These are phyloP conservation scores for Cancer borealis DNA, from an alignment of 2,888 invertebrate genomes.

Conservation along the genomic window DNA sequence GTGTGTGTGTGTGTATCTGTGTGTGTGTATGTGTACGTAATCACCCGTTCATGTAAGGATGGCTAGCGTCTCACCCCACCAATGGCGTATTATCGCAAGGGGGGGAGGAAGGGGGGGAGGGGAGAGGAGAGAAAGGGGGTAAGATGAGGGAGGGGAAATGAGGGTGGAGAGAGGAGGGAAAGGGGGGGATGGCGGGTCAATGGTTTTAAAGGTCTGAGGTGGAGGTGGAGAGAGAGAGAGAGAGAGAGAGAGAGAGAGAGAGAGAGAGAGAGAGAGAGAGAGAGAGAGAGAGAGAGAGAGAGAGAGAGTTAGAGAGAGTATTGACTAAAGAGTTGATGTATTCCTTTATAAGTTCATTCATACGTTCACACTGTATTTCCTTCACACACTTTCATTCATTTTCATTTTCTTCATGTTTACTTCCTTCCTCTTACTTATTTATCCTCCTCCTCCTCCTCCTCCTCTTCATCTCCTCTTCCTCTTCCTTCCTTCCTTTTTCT, in stretches of 20 bases:
- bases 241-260: constrained; percentile 6
- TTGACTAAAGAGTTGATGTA: no score
- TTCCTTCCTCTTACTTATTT: no score
- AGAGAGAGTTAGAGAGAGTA: no score
- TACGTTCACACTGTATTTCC: neutral
- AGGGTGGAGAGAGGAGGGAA: constrained; percentile 12
- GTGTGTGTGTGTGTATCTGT: constrained; percentile 4
- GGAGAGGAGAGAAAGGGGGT: no score
- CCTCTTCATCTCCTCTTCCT: no score
- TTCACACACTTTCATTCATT: no score
- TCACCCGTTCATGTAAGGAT: neutral
- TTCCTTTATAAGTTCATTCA: neutral
- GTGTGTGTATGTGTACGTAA: constrained; percentile 3
- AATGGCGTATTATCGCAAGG: neutral
- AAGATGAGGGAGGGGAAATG: neutral
- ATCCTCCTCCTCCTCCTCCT: no score
- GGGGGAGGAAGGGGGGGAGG: neutral
- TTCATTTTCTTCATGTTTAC: no score
- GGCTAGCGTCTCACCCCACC: no score
- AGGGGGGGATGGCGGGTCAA: constrained; percentile 15
- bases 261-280: neutral
- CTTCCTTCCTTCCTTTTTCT: no score
- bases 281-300: no score
- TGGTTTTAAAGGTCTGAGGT: constrained; percentile 14
- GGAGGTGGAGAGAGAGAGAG: constrained; percentile 44